phyloP scores from a whole-genome alignment of 2,797 vertebrate genomes.

The Poeciliopsis infans region DNA sequence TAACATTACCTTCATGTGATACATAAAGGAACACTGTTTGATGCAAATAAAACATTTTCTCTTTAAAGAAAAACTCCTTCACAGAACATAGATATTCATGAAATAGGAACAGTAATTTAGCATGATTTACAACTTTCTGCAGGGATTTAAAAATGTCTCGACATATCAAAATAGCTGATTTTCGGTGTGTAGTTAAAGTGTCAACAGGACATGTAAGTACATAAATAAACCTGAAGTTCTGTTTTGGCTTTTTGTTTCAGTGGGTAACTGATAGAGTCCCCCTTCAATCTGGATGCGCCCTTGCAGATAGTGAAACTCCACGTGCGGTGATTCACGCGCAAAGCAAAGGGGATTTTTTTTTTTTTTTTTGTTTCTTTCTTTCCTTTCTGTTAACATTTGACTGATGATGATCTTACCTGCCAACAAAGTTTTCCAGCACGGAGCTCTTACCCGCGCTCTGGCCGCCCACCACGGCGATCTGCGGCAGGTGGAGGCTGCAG shows the following conservation, averaged over 20 bases:
- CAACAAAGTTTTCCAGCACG: slow-evolving; percentile 94
- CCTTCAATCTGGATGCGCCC: background rate
- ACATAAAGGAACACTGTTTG: too few species aligned
- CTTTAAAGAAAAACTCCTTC: too few species aligned
- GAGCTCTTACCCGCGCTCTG: slow-evolving; percentile 96
- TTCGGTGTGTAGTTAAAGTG: too few species aligned
- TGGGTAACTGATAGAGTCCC: too few species aligned
- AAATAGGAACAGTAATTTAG: background rate
- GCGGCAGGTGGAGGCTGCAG: slow-evolving; percentile 89
- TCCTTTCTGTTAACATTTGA: background rate
- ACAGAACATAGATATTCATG: background rate
- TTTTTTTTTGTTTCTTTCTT: background rate
- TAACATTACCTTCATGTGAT: too few species aligned
- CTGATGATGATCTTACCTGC: slow-evolving; percentile 81
- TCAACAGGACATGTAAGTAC: background rate
- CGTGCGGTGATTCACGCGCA: background rate
- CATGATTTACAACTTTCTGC: background rate
- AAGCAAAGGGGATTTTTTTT: background rate
- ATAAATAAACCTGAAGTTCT: background rate
- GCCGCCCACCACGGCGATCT: slow-evolving; percentile 93
- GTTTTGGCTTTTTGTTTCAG: background rate
- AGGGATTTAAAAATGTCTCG: background rate
- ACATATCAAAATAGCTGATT: background rate
- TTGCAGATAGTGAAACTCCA: background rate
- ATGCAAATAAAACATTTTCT: too few species aligned